A percentile compares a stretch with the other conserved stretches of the same genome.
These are phyloP conservation scores for Bathynomus jamesi DNA, from an alignment of 1,140 invertebrate genomes.

Conservation along the genomic window DNA sequence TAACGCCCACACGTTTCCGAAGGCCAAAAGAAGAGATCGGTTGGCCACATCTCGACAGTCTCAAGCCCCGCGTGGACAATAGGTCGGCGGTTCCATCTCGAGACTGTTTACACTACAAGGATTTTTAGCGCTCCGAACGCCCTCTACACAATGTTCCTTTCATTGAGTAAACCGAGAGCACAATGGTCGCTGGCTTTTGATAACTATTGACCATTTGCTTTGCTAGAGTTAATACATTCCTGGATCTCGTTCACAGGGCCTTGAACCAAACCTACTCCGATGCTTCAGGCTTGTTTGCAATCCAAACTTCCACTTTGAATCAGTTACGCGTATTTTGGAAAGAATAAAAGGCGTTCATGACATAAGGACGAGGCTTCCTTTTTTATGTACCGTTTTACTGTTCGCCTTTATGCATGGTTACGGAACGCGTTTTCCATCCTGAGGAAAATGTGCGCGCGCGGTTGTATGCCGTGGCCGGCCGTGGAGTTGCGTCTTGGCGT, in stretches of 20 bases:
- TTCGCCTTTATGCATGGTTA: neutral
- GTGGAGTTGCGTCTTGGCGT: neutral
- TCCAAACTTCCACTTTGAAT: neutral
- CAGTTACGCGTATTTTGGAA: neutral
- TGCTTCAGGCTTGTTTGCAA: neutral
- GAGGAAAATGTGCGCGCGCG: neutral
- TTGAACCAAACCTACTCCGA: neutral
- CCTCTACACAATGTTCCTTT: neutral
- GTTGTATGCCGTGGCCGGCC: too few relatives aligned
- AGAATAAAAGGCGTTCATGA: neutral
- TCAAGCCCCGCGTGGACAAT: neutral
- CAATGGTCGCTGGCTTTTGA: neutral
- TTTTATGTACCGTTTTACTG: neutral
- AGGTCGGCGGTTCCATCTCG: neutral
- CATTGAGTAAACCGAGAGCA: neutral
- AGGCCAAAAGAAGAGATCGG: neutral
- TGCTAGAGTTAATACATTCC: neutral
- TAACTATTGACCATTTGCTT: neutral
- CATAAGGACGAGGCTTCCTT: neutral
- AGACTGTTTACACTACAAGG: neutral
- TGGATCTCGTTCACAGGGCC: neutral
- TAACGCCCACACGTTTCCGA: neutral
- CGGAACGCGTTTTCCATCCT: neutral
- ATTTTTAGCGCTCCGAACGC: neutral
- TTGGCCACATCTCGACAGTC: neutral